Evolutionary conservation across 2,888 invertebrate species (phyloP).

Genomic region (Azorinus chamasolen): DNA sequence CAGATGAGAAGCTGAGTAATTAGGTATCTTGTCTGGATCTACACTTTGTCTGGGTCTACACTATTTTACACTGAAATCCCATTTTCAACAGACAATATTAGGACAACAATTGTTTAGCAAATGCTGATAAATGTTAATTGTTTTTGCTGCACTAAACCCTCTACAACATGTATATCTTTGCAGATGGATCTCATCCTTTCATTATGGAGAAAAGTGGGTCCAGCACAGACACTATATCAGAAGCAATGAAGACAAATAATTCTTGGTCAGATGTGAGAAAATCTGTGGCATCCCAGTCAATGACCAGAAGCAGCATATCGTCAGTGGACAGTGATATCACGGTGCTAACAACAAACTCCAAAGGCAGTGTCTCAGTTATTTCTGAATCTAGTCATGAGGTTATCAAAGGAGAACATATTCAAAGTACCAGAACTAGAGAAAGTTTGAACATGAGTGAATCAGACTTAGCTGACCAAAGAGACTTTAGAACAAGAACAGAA

Average conservation of each 20-base stretch:
- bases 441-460: neutral
- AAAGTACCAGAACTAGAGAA: neutral
- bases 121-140: too few relatives aligned
- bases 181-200: neutral
- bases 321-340: slow-evolving; percentile 89
- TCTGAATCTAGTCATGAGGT: slow-evolving; percentile 59
- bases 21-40: too few relatives aligned
- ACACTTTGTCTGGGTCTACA: too few relatives aligned
- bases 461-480: neutral
- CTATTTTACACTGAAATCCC: too few relatives aligned
- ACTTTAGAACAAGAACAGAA: neutral
- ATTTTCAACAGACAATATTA: too few relatives aligned
- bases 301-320: slow-evolving; percentile 39
- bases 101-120: too few relatives aligned
- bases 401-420: neutral
- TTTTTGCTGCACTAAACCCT: too few relatives aligned
- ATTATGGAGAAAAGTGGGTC: neutral
- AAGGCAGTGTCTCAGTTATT: slow-evolving; percentile 89
- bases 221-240: neutral
- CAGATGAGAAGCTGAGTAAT: too few relatives aligned
- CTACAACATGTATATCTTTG: too few relatives aligned
- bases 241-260: slow-evolving; percentile 15
- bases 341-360: slow-evolving; percentile 90
- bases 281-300: neutral
- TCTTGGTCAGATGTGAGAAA: slow-evolving; percentile 53